Conservation (phyloP, 2,888 invertebrate genomes). For the Lacanobia oleracea region DNA sequence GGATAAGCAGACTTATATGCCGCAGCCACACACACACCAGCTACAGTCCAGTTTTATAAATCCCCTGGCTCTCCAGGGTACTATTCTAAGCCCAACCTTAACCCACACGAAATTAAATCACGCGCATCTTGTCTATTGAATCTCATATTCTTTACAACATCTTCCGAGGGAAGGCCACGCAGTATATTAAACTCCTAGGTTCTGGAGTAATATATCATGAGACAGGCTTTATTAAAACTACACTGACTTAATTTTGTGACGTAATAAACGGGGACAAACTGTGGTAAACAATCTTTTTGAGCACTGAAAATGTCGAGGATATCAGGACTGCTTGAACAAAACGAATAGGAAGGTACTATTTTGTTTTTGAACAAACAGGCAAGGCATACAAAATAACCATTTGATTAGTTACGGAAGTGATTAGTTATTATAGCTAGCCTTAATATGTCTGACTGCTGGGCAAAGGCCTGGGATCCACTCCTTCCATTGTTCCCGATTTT, state of each 20-base stretch:
- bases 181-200: slow-evolving; percentile 48
- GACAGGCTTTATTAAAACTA: slow-evolving; percentile 51
- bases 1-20: background rate
- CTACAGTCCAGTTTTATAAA: background rate
- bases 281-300: slow-evolving; percentile 15
- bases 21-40: too few relatives aligned
- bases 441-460: too few relatives aligned
- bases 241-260: slow-evolving; percentile 45
- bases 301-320: slow-evolving; percentile 5
- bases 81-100: background rate
- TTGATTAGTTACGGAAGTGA: too few relatives aligned
- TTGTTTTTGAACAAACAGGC: background rate
- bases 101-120: slow-evolving; percentile 28
- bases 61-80: background rate
- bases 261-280: slow-evolving; percentile 28
- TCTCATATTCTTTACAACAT: slow-evolving; percentile 41
- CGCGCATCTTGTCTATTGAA: slow-evolving; percentile 24
- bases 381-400: too few relatives aligned
- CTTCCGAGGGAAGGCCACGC: slow-evolving; percentile 5
- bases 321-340: background rate
- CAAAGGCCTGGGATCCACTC: too few relatives aligned
- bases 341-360: too few relatives aligned
- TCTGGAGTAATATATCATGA: slow-evolving; percentile 48
- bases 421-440: too few relatives aligned
- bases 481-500: too few relatives aligned